Evolutionary conservation across 2,113 vertebrate species (phyloP), one percentile per base, ranked within the genome.

Genomic region (Cinclus mexicanus): DNA sequence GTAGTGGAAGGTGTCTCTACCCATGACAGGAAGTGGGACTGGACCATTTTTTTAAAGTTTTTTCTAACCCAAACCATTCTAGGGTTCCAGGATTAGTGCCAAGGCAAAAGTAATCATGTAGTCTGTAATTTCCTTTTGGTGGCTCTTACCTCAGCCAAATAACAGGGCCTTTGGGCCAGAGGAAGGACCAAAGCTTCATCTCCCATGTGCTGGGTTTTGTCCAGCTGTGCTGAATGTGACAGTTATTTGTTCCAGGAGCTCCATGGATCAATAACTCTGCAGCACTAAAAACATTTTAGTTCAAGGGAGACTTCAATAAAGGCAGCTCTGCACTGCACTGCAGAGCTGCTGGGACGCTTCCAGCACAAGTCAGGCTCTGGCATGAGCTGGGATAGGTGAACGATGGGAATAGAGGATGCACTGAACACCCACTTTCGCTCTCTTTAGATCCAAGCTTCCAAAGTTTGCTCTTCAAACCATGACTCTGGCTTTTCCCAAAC

Each of bases 251-350:
- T 94, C 81, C 93, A 83, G 93, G 87, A 93, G 63, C 71, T 63
- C 17, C 0, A 2, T 8, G 87, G 72, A 96, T 97, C 94, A 83
- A 83, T 94, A 96, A 83, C 87, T 60, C 83, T 95, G 94, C 93
- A 96, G 95, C 92, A 91, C 82, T 95, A 68, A 74, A 90, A 93
- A 44, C 83, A 42, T 81, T 85, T 81, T 29, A 69, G 61, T 57
- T 33, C 0, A 0, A 72, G 46, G 60, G 89, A 82, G 68, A 39
- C 69, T 89, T 63, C 65, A 63, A 2, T 63, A 18, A 75, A 64
- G 12, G 24, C 80, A 61, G 49, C 39, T 53, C 33, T 72, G 47
- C 57, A 13, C 94, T 88, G 93, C 91, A 60, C 95, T 95, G 94
- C 52, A 8, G 90, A 78, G 86, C 63, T 86, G 2, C 53, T 95